Conservation (phyloP, 2,888 invertebrate genomes). For the Aspidapion aeneum region DNA sequence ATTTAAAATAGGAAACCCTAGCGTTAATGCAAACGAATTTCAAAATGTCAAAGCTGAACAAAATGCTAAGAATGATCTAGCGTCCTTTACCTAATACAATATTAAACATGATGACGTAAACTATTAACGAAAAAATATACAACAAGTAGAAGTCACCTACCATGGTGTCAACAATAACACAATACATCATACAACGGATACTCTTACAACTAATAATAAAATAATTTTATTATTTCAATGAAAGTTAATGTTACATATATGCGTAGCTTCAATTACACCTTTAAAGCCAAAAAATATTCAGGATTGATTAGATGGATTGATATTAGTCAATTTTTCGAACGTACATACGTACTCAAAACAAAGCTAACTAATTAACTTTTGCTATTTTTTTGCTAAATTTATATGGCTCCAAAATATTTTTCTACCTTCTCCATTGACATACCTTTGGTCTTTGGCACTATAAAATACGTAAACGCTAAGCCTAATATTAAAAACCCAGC, state of each 20-base stretch:
- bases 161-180: too few relatives aligned
- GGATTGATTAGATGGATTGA: too few relatives aligned
- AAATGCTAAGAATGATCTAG: slow-evolving; percentile 75
- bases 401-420: slow-evolving; percentile 7
- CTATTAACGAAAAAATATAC: slow-evolving; percentile 64
- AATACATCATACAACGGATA: too few relatives aligned
- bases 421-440: slow-evolving; percentile 32
- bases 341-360: too few relatives aligned
- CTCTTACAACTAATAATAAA: too few relatives aligned
- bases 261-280: too few relatives aligned
- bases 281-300: too few relatives aligned
- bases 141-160: slow-evolving; percentile 57
- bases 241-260: too few relatives aligned
- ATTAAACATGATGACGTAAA: slow-evolving; percentile 71
- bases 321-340: too few relatives aligned
- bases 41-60: slow-evolving; percentile 25
- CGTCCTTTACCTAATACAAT: slow-evolving; percentile 69
- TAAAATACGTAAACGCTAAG: slow-evolving; percentile 25
- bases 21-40: slow-evolving; percentile 28
- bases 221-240: too few relatives aligned
- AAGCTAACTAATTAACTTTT: too few relatives aligned
- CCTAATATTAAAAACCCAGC: slow-evolving; percentile 24
- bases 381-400: too few relatives aligned
- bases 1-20: slow-evolving; percentile 31
- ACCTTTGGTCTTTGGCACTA: slow-evolving; percentile 36